These are phyloP conservation scores for Cryptus viduatorius DNA, from an alignment of 2,888 invertebrate species.

Conservation along the genomic window DNA sequence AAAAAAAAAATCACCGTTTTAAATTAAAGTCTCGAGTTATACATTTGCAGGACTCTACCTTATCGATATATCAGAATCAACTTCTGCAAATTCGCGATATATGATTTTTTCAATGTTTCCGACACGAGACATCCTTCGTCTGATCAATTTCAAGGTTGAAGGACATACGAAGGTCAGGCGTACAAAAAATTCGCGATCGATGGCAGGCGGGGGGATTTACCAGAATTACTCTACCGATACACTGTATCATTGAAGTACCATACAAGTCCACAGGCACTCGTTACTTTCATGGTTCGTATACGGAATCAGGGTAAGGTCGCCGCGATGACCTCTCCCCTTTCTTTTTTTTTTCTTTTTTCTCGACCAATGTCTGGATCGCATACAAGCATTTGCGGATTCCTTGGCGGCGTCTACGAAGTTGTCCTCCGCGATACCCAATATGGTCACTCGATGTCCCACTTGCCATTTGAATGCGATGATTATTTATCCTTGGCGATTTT, in stretches of 20 bases:
- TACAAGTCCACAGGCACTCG: constrained; percentile 5
- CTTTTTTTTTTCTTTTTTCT: not conserved
- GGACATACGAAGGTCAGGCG: not conserved
- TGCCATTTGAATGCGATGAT: constrained; percentile 70
- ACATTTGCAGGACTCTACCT: not conserved
- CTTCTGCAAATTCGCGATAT: not conserved
- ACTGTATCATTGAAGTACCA: not conserved
- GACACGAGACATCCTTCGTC: not conserved
- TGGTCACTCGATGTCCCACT: constrained; percentile 79
- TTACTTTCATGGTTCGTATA: constrained; percentile 20
- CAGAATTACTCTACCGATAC: constrained; percentile 2
- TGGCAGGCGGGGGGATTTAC: not conserved
- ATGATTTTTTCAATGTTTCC: constrained; percentile 5
- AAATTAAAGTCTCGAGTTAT: not conserved
- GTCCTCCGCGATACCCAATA: constrained; percentile 79
- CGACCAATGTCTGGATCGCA: constrained; percentile 9
- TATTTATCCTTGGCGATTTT: constrained; percentile 77
- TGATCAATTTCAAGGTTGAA: constrained; percentile 20
- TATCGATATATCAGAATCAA: not conserved
- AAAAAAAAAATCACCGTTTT: not conserved
- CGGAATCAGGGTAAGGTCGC: constrained; percentile 82
- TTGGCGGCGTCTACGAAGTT: constrained; percentile 54
- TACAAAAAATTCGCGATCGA: not conserved
- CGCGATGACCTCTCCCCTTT: constrained; percentile 75
- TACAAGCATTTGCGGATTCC: constrained; percentile 34